Evolutionary conservation across 2,797 vertebrate genomes (phyloP).

Genomic region (Synanceia verrucosa): DNA sequence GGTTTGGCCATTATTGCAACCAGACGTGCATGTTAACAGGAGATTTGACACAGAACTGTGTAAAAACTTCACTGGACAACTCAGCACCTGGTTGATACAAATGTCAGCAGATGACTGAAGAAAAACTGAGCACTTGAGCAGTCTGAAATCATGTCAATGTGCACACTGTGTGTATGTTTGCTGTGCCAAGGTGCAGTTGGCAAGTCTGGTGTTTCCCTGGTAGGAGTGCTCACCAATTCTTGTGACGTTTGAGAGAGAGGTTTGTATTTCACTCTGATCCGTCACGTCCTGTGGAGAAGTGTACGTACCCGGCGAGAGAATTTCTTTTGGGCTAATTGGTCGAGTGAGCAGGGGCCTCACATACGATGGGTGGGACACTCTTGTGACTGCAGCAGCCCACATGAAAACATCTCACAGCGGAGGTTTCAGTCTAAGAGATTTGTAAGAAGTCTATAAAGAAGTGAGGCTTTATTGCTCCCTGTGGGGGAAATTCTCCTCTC

Average conservation of each 20-base stretch:
- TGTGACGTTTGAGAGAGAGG: slow-evolving; percentile 49
- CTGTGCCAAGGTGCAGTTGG: slow-evolving; percentile 15
- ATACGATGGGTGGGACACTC: slow-evolving; percentile 21
- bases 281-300: slow-evolving; percentile 67
- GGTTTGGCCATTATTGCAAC: slow-evolving; percentile 15
- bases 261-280: slow-evolving; percentile 62
- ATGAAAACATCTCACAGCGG: slow-evolving; percentile 36
- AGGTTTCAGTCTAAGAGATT: slow-evolving; percentile 28
- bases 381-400: slow-evolving; percentile 24
- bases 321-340: slow-evolving; percentile 38
- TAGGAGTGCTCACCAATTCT: slow-evolving; percentile 28
- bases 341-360: slow-evolving; percentile 7
- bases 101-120: slow-evolving; percentile 17
- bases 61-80: slow-evolving; percentile 16
- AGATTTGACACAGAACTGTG: slow-evolving; percentile 1
- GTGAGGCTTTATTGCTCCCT: slow-evolving; percentile 25
- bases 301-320: slow-evolving; percentile 48
- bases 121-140: neutral
- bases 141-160: slow-evolving; percentile 17
- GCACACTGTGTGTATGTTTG: neutral
- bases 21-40: slow-evolving; percentile 17
- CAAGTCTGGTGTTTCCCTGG: slow-evolving; percentile 31
- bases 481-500: slow-evolving; percentile 5
- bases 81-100: slow-evolving; percentile 32
- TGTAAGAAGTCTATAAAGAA: slow-evolving; percentile 38